Evolutionary conservation across 2,888 invertebrate genomes (phyloP).

Genomic region (Macropis europaea): DNA sequence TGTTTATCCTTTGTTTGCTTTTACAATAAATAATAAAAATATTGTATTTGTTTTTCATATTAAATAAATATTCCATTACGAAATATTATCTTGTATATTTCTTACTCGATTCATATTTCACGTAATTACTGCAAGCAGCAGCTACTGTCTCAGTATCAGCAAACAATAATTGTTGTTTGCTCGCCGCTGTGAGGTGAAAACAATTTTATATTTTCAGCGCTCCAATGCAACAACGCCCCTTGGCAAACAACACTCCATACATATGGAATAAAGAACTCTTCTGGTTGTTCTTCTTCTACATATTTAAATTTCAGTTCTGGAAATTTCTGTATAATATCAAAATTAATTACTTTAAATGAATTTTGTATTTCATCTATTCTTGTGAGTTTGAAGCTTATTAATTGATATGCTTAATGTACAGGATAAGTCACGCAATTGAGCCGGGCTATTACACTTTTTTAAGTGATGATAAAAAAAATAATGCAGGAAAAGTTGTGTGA

Average conservation of each 20-base stretch:
- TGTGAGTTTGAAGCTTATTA: too few species aligned
- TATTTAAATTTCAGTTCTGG: constrained; percentile 99
- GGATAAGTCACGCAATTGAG: too few species aligned
- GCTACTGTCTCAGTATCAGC: constrained; percentile 71
- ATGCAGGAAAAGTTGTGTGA: too few species aligned
- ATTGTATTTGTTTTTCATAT: constrained; percentile 15
- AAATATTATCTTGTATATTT: constrained; percentile 27
- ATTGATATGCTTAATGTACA: too few species aligned
- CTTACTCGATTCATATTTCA: constrained; percentile 6
- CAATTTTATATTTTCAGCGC: constrained; percentile 77
- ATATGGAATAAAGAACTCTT: constrained; percentile 99
- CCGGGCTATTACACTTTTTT: too few species aligned
- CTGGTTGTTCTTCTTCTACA: constrained; percentile 99
- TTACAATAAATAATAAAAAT: constrained; percentile 38
- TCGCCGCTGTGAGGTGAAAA: constrained; percentile 74
- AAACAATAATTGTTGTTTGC: constrained; percentile 77
- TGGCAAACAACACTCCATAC: constrained; percentile 95
- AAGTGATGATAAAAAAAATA: too few species aligned
- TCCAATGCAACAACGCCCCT: constrained; percentile 77
- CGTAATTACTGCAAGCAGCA: constrained; percentile 52
- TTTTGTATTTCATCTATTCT: neutral
- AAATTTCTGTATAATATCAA: constrained; percentile 89
- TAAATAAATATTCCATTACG: constrained; percentile 21
- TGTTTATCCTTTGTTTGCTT: neutral
- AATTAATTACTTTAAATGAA: neutral